phyloP scores from a whole-genome alignment of 1,140 invertebrate species.

The Aphelinus certus region DNA sequence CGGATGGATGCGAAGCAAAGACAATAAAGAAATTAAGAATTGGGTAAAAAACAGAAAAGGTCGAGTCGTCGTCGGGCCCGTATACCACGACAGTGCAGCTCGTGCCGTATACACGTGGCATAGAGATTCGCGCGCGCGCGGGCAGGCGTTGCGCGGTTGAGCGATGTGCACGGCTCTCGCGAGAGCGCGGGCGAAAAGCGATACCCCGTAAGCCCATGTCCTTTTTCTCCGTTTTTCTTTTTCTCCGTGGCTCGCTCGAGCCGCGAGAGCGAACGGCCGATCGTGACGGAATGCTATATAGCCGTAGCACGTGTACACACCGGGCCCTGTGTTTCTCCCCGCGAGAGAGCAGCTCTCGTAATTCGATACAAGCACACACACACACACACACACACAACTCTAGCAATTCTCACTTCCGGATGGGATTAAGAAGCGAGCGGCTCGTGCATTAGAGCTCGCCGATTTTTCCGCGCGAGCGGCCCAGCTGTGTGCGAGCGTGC shows the following conservation, averaged over 20 bases:
- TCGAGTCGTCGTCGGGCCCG: too few relatives aligned
- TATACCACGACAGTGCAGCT: too few relatives aligned
- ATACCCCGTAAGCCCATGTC: constrained; percentile 8
- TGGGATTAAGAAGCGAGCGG: constrained; percentile 21
- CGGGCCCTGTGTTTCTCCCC: neutral
- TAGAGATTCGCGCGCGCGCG: too few relatives aligned
- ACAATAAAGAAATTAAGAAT: too few relatives aligned
- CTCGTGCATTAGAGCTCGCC: neutral
- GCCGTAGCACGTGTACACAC: too few relatives aligned
- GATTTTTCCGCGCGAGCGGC: neutral
- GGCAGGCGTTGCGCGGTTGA: too few relatives aligned
- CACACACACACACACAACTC: neutral
- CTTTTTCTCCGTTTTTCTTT: constrained; percentile 22
- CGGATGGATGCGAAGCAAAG: too few relatives aligned
- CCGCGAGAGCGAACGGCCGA: neutral
- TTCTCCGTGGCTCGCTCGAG: neutral
- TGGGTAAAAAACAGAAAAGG: too few relatives aligned
- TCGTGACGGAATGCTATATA: constrained; percentile 29
- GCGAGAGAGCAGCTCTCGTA: constrained; percentile 4
- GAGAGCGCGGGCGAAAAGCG: constrained; percentile 17
- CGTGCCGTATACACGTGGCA: too few relatives aligned
- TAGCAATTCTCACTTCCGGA: constrained; percentile 14
- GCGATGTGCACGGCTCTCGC: too few relatives aligned
- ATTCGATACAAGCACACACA: constrained; percentile 4
- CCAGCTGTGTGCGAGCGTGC: too few relatives aligned